Conservation (phyloP, 2,888 invertebrate genomes). For the Operophtera brumata region DNA sequence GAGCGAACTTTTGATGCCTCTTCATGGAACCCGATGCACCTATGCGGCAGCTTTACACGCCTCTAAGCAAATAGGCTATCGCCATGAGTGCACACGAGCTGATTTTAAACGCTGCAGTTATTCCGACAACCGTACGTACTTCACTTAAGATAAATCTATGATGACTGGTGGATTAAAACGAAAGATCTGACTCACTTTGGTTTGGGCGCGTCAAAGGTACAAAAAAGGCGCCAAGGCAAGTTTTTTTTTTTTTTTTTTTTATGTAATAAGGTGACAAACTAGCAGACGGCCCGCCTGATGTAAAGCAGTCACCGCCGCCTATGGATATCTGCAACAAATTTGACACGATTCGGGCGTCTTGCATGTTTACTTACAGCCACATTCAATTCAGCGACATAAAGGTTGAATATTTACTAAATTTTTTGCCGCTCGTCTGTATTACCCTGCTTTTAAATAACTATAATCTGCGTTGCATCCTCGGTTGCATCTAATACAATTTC, state of each 20-base stretch:
- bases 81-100: conserved; percentile 32
- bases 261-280: too few species aligned
- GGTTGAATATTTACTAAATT: too few species aligned
- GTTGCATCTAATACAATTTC: conserved; percentile 74
- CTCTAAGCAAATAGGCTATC: conserved; percentile 68
- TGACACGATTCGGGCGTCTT: too few species aligned
- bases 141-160: neutral
- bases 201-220: too few species aligned
- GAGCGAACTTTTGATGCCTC: conserved; percentile 68
- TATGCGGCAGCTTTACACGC: conserved; percentile 57
- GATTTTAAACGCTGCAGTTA: conserved; percentile 32
- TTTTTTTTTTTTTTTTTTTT: too few species aligned
- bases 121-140: neutral
- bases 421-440: conserved; percentile 40
- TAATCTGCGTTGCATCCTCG: conserved; percentile 41
- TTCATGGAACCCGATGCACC: conserved; percentile 70
- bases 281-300: too few species aligned
- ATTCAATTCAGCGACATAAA: too few species aligned
- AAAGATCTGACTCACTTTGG: too few species aligned
- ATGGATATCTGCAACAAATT: too few species aligned
- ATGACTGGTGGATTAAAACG: neutral
- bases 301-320: too few species aligned
- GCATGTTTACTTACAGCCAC: too few species aligned
- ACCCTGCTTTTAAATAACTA: conserved; percentile 25
- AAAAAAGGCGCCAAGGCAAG: too few species aligned